phyloP scores from a whole-genome alignment of 2,888 invertebrate species.

The Alcis repandata region DNA sequence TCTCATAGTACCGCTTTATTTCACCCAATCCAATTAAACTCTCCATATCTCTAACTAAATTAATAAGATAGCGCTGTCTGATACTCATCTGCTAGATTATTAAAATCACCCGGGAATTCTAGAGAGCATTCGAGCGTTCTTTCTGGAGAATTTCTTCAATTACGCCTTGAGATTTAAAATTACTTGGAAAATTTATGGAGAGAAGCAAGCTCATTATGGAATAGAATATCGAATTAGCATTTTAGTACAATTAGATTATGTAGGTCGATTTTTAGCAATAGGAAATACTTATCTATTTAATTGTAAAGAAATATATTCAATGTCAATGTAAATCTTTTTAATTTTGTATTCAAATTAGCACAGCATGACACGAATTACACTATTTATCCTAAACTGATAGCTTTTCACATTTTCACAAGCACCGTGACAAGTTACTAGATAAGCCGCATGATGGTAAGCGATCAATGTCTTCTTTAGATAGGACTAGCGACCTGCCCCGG shows the following conservation, averaged over 20 bases:
- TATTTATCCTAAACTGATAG: no score
- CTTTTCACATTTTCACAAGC: no score
- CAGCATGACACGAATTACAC: no score
- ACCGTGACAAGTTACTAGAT: no score
- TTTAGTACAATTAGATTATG: not conserved
- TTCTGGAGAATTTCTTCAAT: conserved; percentile 14
- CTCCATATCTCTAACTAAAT: conserved; percentile 15
- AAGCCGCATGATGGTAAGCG: no score
- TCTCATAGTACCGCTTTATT: conserved; percentile 2
- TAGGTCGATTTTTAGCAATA: no score
- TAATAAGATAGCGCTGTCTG: conserved; percentile 19
- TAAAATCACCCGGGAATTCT: conserved; percentile 23
- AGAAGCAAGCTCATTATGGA: conserved; percentile 1
- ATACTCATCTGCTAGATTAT: conserved; percentile 26
- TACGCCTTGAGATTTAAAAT: conserved; percentile 8
- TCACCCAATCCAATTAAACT: conserved; percentile 12
- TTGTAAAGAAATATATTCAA: no score
- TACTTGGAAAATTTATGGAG: not conserved
- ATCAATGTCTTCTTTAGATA: no score
- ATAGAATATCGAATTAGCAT: not conserved
- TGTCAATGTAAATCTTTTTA: no score
- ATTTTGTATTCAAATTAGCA: no score
- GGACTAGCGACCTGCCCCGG: no score
- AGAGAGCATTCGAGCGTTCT: conserved; percentile 1
- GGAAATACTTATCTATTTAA: no score